Evolutionary conservation across 2,113 vertebrate genomes (phyloP), one percentile per base, ranked within the genome.

Genomic region (Nibea albiflora): DNA sequence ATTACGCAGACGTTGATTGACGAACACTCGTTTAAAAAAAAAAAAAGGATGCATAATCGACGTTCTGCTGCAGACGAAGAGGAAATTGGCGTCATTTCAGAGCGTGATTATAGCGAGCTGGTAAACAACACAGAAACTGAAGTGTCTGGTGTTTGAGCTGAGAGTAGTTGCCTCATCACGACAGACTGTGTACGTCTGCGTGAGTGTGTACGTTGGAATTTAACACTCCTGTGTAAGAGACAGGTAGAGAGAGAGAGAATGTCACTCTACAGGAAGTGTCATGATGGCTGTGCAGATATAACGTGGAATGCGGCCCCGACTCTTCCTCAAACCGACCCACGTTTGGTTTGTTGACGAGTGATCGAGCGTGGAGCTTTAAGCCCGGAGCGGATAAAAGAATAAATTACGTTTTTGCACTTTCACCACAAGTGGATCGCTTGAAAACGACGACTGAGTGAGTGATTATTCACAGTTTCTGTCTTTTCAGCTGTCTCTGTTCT

Each of bases 241-340:
- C 53, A 60, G 39, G 57, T 58, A 19, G 39, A 26, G 49, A 35
- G 31, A 31, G 52, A 19, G 60, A 77, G 90, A 93, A 94, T 94
- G 91, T 46, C 9, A 31, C 84, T 73, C 53, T 49, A 58, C 91
- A 90, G 85, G 91, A 89, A 91, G 70, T 79, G 83, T 61, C 24
- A 19, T 3, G 57, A 82, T 78, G 44, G 9, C 26, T 11, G 47
- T n/a, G 57, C 2, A 65, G 81, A 53, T 17, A 31, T 15, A 54
- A 22, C 49, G 44, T 39, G 83, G 85, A 93, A 90, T 92, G 91
- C 35, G 26, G 52, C 26, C 24, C 54, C 3, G 11, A 42, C 28
- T 47, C 14, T 62, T 72, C 26, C 11, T 42, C 16, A 19, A 11
- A 68, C 64, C 54, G 35, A 7, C 26, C 11, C 46, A 35, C 57